Evolutionary conservation across 2,888 invertebrate species (phyloP).

Genomic region (Tipula unca): DNA sequence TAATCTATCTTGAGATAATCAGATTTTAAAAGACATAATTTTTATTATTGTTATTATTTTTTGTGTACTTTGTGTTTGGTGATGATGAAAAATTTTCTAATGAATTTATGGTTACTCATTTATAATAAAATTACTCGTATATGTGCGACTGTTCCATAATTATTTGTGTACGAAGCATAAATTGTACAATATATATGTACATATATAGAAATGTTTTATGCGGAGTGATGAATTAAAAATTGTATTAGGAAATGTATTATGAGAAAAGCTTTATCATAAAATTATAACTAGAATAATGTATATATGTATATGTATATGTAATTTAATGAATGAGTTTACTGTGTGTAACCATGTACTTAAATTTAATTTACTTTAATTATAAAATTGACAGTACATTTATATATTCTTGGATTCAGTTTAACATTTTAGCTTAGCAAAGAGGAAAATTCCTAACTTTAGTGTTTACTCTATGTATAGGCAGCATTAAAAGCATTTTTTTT

Average conservation of each 20-base stretch:
- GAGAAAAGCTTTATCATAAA: neutral
- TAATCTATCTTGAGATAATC: neutral
- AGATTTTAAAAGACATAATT: neutral
- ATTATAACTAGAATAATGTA: neutral
- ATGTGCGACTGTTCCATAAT: neutral
- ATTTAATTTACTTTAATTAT: no score
- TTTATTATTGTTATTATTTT: neutral
- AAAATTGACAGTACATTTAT: no score
- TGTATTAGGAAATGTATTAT: neutral
- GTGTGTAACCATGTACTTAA: no score
- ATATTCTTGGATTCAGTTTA: no score
- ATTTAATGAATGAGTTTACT: neutral
- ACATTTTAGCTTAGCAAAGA: no score
- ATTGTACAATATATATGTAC: neutral
- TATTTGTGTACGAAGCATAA: neutral
- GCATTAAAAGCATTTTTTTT: no score
- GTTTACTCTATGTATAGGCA: no score
- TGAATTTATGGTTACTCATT: conserved; percentile 14
- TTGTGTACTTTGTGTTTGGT: neutral
- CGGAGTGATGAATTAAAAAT: neutral
- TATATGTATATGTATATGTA: no score
- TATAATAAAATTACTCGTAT: neutral
- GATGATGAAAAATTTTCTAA: neutral
- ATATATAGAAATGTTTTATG: no score
- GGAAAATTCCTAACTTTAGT: no score